phyloP scores from a whole-genome alignment of 1,140 invertebrate species.

The Ceratosolen fusciceps region DNA sequence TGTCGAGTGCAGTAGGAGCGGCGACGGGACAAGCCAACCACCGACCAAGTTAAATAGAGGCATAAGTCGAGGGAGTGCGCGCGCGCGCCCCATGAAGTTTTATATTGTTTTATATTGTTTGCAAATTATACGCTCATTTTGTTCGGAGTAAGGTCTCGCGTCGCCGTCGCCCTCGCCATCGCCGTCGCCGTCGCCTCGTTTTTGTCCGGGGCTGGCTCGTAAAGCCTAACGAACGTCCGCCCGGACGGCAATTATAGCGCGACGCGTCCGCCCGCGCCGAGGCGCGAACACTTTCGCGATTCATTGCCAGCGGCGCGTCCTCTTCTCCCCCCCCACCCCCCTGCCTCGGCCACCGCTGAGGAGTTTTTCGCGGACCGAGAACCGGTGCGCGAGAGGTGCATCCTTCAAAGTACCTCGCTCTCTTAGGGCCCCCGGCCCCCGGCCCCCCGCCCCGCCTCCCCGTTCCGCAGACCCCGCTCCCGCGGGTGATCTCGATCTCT shows the following conservation, averaged over 20 bases:
- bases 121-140: slow-evolving; percentile 23
- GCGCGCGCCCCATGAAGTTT: slow-evolving; percentile 16
- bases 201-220: not conserved
- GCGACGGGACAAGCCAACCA: not conserved
- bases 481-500: not conserved
- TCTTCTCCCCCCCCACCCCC: not conserved
- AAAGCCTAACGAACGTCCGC: slow-evolving; percentile 12
- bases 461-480: not conserved
- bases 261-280: not conserved
- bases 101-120: slow-evolving; percentile 25
- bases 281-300: slow-evolving; percentile 29
- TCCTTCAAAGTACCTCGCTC: not conserved
- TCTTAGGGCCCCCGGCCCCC: not conserved
- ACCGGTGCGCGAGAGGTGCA: not conserved
- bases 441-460: not conserved
- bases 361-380: not conserved
- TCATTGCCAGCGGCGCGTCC: not conserved
- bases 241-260: slow-evolving; percentile 9
- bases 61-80: not conserved
- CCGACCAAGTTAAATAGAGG: not conserved
- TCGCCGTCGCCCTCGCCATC: no score
- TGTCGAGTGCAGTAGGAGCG: no score
- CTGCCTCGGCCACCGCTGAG: no score
- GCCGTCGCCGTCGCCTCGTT: not conserved
- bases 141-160: not conserved